These are phyloP conservation scores for Poicephalus gulielmi DNA, from an alignment of 2,113 vertebrate species.

Conservation along the genomic window DNA sequence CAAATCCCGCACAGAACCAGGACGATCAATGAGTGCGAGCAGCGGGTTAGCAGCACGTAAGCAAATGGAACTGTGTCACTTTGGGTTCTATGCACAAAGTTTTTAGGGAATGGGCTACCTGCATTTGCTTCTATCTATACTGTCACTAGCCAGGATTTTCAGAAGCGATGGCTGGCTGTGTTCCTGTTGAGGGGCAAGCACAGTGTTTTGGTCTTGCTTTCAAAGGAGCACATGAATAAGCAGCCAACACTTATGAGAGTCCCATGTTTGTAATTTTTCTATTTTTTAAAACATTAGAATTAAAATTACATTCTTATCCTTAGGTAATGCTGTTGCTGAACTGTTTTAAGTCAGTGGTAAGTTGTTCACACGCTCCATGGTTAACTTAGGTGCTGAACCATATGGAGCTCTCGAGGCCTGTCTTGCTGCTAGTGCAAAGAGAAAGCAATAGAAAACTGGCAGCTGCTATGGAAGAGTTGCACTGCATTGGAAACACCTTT, in stretches of 20 bases:
- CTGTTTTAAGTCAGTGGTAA: not conserved
- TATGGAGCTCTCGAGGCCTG: not conserved
- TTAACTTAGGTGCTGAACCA: not conserved
- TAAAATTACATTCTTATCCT: not conserved
- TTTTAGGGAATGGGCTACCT: not conserved
- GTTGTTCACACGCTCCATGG: not conserved
- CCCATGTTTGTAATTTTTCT: not conserved
- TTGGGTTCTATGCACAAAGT: not conserved
- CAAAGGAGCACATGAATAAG: not conserved
- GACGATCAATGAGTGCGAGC: slow-evolving; percentile 97
- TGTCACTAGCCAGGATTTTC: not conserved
- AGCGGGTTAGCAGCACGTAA: slow-evolving; percentile 94
- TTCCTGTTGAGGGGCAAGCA: not conserved
- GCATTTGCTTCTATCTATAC: not conserved
- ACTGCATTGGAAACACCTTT: not conserved
- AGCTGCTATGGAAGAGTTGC: not conserved
- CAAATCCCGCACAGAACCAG: slow-evolving; percentile 90
- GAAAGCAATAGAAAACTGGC: not conserved
- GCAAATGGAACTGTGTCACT: slow-evolving; percentile 40
- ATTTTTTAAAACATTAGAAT: not conserved
- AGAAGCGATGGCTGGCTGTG: not conserved
- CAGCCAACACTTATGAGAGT: not conserved
- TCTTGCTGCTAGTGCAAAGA: not conserved
- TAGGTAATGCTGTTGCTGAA: not conserved
- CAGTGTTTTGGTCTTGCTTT: not conserved